Base-by-base conservation (phyloP, 2,113 vertebrate genomes). In the Hippocampus comes region DNA sequence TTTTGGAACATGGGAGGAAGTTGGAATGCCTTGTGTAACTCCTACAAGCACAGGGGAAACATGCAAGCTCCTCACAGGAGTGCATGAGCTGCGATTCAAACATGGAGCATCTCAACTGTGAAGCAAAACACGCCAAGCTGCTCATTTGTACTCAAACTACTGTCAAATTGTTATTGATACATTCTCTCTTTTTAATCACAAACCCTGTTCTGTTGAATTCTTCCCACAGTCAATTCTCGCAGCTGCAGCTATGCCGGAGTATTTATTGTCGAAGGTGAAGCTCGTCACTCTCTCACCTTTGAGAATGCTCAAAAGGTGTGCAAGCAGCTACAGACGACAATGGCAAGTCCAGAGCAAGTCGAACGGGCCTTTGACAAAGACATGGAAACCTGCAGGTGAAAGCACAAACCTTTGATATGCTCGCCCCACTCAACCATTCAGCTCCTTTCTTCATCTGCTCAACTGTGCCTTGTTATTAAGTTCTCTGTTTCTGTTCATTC, bases 321-420 rank as follows among this genome's bases (percentile, higher is more conserved):
- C 76, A 30, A 79, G 61, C 87, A 90, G 55, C 90, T 95, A 59
- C 81, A 82, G 0, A 90, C 82, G 60, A 88, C 81, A 4, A 76
- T 98, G 77, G 92, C 96, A 75, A 94, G 76, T 63, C 46, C 5
- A 41, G 88, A 89, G 0, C 91, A 97, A 82, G 38, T 96, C 80
- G 0, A 41, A 4, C 5, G 4, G 38, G 96, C 96, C 41, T 88
- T 81, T n/a, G 0, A 0, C 0, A 30, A 60, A 1, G 82, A 71
- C 0, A 92, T 97, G 84, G 79, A 99, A 89, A 98, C 93, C 11
- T 99, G 97, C 95, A 97, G 97, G 97, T 98, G 71, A 87, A 81
- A 49, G 1, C 15, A 71, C 27, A 11, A 18, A 0, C 15, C 41
- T 11, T 42, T 25, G 7, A 10, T 57, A 38, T 34, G 46, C 23